Evolutionary conservation across 2,888 invertebrate species (phyloP).

Genomic region (Hemicrepidius hirtus): DNA sequence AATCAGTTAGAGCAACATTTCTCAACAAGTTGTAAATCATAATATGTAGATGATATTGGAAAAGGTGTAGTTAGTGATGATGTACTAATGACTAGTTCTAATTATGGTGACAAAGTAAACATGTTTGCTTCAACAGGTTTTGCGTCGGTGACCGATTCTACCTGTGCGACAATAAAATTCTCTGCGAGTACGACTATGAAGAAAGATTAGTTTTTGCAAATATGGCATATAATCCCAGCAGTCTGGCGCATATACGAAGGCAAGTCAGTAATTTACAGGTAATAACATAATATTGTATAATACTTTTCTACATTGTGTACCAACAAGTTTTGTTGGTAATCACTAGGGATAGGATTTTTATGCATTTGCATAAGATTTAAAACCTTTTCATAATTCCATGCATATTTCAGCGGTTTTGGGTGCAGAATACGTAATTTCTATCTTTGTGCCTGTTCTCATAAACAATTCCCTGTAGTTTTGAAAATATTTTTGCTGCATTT

Average conservation of each 20-base stretch:
- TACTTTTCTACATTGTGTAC: constrained; percentile 21
- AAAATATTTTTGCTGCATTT: too few species aligned
- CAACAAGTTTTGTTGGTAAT: neutral
- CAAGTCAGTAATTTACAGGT: constrained; percentile 81
- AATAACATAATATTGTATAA: constrained; percentile 54
- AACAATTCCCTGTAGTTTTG: too few species aligned
- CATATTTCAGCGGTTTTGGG: too few species aligned
- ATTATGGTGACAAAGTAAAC: constrained; percentile 47
- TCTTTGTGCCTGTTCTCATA: too few species aligned
- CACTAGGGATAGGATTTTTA: too few species aligned
- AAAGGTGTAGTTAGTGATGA: constrained; percentile 41
- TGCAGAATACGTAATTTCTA: too few species aligned
- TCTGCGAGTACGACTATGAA: constrained; percentile 96
- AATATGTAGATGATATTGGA: constrained; percentile 24
- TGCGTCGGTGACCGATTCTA: constrained; percentile 96
- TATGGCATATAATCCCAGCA: constrained; percentile 90
- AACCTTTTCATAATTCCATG: too few species aligned
- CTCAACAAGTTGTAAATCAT: constrained; percentile 35
- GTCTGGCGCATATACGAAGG: constrained; percentile 89
- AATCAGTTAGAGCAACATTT: constrained; percentile 34
- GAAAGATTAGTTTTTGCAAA: constrained; percentile 93
- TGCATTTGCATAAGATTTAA: too few species aligned
- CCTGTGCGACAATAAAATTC: constrained; percentile 94
- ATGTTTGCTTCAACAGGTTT: constrained; percentile 78
- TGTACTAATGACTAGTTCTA: constrained; percentile 50